Evolutionary conservation across 2,797 vertebrate genomes (phyloP).

Genomic region (Sarcophilus harrisii): DNA sequence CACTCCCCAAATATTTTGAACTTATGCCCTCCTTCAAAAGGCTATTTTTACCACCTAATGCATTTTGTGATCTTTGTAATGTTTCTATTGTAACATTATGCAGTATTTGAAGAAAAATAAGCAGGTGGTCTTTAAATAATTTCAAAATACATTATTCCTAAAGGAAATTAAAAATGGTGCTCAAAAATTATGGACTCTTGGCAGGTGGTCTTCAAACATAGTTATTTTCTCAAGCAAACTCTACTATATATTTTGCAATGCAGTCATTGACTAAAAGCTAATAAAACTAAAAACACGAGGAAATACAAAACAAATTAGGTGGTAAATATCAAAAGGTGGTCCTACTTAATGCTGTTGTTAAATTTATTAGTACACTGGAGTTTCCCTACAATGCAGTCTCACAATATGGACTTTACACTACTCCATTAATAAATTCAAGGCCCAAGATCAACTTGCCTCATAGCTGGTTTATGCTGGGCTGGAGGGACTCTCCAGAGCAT

Average conservation of each 20-base stretch:
- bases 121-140: not conserved
- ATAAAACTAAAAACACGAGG: constrained; percentile 70
- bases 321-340: constrained; percentile 75
- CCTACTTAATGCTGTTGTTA: constrained; percentile 74
- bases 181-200: not conserved
- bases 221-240: constrained; percentile 40
- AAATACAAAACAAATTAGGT: constrained; percentile 78
- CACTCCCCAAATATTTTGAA: not conserved
- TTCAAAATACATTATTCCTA: not conserved
- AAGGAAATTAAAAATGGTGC: not conserved
- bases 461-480: constrained; percentile 35
- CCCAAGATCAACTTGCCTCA: constrained; percentile 40
- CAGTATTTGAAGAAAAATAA: not conserved
- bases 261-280: constrained; percentile 71
- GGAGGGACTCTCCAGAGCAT: constrained; percentile 17
- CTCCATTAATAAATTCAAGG: constrained; percentile 64
- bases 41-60: not conserved
- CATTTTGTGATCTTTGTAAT: not conserved
- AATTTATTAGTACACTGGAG: constrained; percentile 65
- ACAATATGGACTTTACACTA: constrained; percentile 47
- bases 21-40: not conserved
- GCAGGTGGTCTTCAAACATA: not conserved
- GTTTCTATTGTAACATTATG: not conserved
- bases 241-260: constrained; percentile 53
- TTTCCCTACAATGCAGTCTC: constrained; percentile 68